Percentiles rank a stretch among this genome's conserved stretches.
Evolutionary conservation across 2,797 vertebrate genomes (phyloP).

Genomic region (Falco columbarius): DNA sequence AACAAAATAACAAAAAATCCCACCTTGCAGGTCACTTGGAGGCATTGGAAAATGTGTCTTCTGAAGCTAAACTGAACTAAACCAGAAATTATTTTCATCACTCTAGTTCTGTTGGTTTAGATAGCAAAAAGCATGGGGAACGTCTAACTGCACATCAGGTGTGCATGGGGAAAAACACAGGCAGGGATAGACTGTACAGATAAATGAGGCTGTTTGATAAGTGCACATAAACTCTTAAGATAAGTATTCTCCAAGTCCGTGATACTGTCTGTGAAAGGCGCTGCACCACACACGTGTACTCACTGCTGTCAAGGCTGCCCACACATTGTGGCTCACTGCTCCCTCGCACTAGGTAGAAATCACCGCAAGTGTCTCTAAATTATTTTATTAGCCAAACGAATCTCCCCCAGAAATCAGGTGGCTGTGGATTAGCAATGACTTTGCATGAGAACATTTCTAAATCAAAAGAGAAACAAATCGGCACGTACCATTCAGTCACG

Average conservation of each 20-base stretch:
- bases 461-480: background rate
- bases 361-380: background rate
- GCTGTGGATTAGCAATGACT: background rate
- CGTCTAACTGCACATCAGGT: background rate
- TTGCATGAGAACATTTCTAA: background rate
- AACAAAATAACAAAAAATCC: background rate
- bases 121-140: background rate
- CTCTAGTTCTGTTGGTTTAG: background rate
- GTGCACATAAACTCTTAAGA: background rate
- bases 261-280: background rate
- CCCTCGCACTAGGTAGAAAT: background rate
- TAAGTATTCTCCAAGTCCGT: background rate
- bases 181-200: background rate
- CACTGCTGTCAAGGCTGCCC: background rate
- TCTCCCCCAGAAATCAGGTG: background rate
- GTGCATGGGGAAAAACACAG: background rate
- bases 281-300: fast-evolving
- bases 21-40: background rate
- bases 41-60: background rate
- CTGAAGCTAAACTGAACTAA: background rate
- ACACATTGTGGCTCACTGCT: fast-evolving
- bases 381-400: background rate
- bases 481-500: background rate
- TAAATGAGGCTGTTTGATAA: background rate
- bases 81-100: background rate